These are phyloP conservation scores for Pachydiplax longipennis DNA, from an alignment of 2,888 invertebrate species.

Conservation along the genomic window DNA sequence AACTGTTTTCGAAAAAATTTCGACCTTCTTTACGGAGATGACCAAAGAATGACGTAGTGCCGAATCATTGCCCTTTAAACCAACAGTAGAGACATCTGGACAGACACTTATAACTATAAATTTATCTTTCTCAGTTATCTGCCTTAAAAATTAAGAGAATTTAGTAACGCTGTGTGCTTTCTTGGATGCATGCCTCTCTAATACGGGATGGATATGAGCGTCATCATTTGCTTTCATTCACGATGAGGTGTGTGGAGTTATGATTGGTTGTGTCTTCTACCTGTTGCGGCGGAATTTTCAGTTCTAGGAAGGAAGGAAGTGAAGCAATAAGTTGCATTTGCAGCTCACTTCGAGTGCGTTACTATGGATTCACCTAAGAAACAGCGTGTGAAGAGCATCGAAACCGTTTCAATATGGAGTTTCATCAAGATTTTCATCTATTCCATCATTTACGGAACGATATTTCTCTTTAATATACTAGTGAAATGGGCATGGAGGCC, in stretches of 20 bases:
- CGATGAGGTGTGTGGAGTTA: background rate
- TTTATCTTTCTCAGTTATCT: background rate
- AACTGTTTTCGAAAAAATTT: conserved; percentile 12
- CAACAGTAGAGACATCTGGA: conserved; percentile 15
- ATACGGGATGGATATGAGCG: background rate
- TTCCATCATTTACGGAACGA: conserved; percentile 4
- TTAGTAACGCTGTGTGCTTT: background rate
- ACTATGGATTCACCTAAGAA: background rate
- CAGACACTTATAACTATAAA: background rate
- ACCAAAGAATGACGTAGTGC: background rate
- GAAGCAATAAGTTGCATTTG: background rate
- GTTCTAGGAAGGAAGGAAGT: background rate
- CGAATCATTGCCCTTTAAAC: conserved; percentile 24
- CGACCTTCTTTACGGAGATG: conserved; percentile 5
- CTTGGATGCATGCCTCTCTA: background rate
- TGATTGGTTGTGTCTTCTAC: background rate
- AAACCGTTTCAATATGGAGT: conserved; percentile 16
- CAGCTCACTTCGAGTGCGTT: background rate
- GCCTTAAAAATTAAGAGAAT: background rate
- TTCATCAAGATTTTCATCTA: conserved; percentile 15
- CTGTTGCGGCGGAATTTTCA: background rate
- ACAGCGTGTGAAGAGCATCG: background rate
- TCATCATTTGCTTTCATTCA: no score
- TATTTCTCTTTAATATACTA: background rate
- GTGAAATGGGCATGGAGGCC: conserved; percentile 52